Evolutionary conservation across 2,888 invertebrate species (phyloP).

Genomic region (Tenthredo livida): DNA sequence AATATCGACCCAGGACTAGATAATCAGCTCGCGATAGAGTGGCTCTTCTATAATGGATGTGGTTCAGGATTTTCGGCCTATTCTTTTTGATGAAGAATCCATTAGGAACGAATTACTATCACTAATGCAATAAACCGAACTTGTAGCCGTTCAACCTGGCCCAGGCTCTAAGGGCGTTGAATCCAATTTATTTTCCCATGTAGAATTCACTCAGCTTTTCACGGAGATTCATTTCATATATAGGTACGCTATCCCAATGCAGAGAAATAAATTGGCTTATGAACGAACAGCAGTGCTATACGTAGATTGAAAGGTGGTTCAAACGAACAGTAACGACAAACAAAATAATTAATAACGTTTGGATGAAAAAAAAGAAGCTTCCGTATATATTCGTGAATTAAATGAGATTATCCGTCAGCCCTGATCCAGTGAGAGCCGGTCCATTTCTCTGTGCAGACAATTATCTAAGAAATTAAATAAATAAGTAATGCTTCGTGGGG

Average conservation of each 20-base stretch:
- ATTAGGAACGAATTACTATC: conserved; percentile 14
- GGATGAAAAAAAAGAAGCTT: background rate
- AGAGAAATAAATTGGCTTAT: conserved; percentile 31
- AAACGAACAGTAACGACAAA: background rate
- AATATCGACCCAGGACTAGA: background rate
- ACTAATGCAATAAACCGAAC: conserved; percentile 3
- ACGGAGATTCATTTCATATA: conserved; percentile 27
- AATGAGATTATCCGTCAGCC: background rate
- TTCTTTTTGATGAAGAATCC: conserved; percentile 2
- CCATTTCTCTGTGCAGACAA: background rate
- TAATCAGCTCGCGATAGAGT: background rate
- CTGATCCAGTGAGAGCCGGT: background rate
- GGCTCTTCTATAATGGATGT: background rate
- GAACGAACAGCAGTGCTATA: background rate
- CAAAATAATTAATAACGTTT: background rate
- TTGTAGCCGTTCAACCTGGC: background rate
- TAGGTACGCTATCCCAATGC: conserved; percentile 7
- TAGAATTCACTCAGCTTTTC: conserved; percentile 31
- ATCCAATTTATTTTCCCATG: conserved; percentile 37
- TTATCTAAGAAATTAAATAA: background rate
- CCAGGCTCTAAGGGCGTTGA: background rate
- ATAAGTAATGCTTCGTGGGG: conserved; percentile 22
- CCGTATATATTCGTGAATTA: background rate
- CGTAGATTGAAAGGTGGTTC: background rate
- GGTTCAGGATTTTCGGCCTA: background rate